phyloP scores from a whole-genome alignment of 2,888 invertebrate species.

The Agrochola lychnidis region DNA sequence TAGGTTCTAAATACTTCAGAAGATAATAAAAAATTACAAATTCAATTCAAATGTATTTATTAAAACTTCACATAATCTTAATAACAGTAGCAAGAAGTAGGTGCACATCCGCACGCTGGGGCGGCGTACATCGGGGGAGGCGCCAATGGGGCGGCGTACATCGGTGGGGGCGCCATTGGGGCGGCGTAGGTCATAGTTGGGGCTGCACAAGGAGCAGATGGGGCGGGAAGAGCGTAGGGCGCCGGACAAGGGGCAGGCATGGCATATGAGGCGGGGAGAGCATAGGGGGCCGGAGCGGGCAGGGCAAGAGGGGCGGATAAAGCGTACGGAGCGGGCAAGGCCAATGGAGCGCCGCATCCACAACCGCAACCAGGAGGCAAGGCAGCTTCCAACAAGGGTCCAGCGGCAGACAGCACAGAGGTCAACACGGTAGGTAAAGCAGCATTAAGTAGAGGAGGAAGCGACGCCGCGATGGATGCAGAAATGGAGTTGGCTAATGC shows the following conservation, averaged over 20 bases:
- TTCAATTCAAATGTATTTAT: constrained; percentile 15
- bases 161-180: constrained; percentile 14
- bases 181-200: constrained; percentile 31
- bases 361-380: constrained; percentile 57
- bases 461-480: constrained; percentile 66
- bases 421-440: constrained; percentile 76
- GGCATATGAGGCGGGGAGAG: constrained; percentile 25
- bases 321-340: constrained; percentile 30
- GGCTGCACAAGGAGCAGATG: constrained; percentile 43
- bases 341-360: constrained; percentile 11
- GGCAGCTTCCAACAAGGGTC: constrained; percentile 73
- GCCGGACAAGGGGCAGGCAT: constrained; percentile 12
- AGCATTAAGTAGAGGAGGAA: constrained; percentile 73
- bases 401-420: constrained; percentile 74
- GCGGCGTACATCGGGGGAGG: constrained; percentile 55
- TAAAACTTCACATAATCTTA: constrained; percentile 9
- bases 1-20: background rate
- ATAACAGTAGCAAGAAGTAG: constrained; percentile 2
- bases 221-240: constrained; percentile 43
- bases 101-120: constrained; percentile 39
- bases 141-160: constrained; percentile 46
- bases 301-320: constrained; percentile 11
- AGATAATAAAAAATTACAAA: constrained; percentile 1
- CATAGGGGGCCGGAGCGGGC: constrained; percentile 19
- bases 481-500: constrained; percentile 68